These are phyloP conservation scores for Mirounga angustirostris DNA, from an alignment of 2,113 vertebrate genomes.

Conservation along the genomic window DNA sequence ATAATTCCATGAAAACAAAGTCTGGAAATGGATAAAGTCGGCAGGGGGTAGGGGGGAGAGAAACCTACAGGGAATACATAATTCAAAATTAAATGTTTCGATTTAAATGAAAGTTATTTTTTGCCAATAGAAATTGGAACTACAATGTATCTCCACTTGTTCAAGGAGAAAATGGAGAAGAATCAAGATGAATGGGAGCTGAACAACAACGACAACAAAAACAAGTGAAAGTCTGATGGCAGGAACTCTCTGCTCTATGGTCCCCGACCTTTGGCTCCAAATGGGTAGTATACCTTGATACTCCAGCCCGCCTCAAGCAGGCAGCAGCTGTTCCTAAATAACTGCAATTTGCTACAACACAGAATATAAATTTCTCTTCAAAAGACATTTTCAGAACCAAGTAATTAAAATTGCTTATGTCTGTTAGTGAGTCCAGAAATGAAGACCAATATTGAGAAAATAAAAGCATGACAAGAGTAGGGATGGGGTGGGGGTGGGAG, in stretches of 20 bases:
- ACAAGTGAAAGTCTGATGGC: conserved; percentile 63
- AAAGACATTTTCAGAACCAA: conserved; percentile 80
- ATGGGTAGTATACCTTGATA: conserved; percentile 80
- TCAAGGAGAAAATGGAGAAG: conserved; percentile 65
- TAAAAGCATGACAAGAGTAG: conserved; percentile 50
- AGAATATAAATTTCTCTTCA: conserved; percentile 83
- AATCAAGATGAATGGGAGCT: background rate
- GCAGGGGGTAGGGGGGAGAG: background rate
- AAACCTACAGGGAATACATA: background rate
- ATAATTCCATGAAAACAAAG: conserved; percentile 50
- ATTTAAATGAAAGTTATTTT: conserved; percentile 51
- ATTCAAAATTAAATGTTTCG: conserved; percentile 68
- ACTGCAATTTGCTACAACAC: conserved; percentile 86
- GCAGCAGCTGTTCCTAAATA: conserved; percentile 88
- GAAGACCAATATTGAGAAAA: conserved; percentile 71
- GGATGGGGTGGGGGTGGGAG: background rate
- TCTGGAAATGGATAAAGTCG: conserved; percentile 19
- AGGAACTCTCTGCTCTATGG: conserved; percentile 74
- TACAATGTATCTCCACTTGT: conserved; percentile 61
- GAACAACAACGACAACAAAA: conserved; percentile 74
- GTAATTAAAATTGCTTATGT: conserved; percentile 85
- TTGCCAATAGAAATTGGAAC: conserved; percentile 75
- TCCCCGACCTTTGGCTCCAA: conserved; percentile 75
- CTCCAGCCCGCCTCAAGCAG: conserved; percentile 64
- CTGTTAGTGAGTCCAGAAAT: conserved; percentile 83